Conservation (phyloP, 2,113 vertebrate species). For the Dascyllus trimaculatus region DNA sequence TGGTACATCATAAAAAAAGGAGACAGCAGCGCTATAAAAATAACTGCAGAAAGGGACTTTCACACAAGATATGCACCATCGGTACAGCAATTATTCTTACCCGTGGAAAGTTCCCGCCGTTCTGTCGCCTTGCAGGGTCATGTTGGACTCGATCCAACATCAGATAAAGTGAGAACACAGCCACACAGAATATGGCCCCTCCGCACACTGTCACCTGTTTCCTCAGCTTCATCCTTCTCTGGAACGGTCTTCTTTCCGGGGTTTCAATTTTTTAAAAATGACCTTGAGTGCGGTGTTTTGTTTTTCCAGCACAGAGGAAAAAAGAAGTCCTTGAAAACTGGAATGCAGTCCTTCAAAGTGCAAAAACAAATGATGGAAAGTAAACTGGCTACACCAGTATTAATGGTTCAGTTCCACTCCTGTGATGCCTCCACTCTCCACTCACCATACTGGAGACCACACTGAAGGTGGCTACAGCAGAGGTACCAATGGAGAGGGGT, state of each 20-base stretch:
- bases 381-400: slow-evolving; percentile 32
- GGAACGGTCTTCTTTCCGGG: slow-evolving; percentile 16
- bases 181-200: slow-evolving; percentile 98
- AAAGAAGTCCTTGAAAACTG: slow-evolving; percentile 44
- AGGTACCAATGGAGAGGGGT: slow-evolving; percentile 33
- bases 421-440: slow-evolving; percentile 61
- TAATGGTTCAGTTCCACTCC: slow-evolving; percentile 63
- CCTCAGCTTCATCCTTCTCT: slow-evolving; percentile 93
- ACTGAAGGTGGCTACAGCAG: slow-evolving; percentile 35
- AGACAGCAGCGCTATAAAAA: background rate
- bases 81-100: slow-evolving; percentile 79
- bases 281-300: slow-evolving; percentile 23
- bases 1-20: background rate
- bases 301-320: slow-evolving; percentile 19
- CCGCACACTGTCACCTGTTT: slow-evolving; percentile 99
- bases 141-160: slow-evolving; percentile 99
- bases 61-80: background rate
- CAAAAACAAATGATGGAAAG: slow-evolving; percentile 31
- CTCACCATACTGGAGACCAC: slow-evolving; percentile 67
- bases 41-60: background rate
- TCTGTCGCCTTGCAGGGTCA: slow-evolving; percentile 91
- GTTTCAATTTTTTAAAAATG: slow-evolving; percentile 1
- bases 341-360: slow-evolving; percentile 39
- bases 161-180: slow-evolving; percentile 97
- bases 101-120: slow-evolving; percentile 94